phyloP scores from a whole-genome alignment of 2,113 vertebrate genomes.

The Nyctibius bracteatus region DNA sequence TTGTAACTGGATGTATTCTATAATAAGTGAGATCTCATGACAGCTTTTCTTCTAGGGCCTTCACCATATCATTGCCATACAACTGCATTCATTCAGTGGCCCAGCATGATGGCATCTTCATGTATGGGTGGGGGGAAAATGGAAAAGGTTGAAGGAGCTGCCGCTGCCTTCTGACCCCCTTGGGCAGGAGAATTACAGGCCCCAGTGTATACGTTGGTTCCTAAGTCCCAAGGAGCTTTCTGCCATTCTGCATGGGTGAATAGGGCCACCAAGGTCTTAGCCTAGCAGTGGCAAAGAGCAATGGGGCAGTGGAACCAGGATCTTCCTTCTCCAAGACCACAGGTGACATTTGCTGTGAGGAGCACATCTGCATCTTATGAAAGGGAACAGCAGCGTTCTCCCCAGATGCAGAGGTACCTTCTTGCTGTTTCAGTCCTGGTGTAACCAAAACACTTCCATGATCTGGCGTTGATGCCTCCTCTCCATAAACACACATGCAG shows the following conservation, averaged over 20 bases:
- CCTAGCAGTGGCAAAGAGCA: neutral
- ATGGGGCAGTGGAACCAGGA: neutral
- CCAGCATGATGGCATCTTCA: neutral
- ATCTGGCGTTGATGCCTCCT: neutral
- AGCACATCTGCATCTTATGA: neutral
- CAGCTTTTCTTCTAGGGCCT: neutral
- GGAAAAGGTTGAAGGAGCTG: neutral
- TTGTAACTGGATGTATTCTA: neutral
- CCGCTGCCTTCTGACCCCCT: rapidly evolving
- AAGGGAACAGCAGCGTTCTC: neutral
- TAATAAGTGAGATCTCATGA: neutral
- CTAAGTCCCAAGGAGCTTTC: neutral
- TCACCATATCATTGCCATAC: neutral
- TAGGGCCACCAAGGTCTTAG: neutral
- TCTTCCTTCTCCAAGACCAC: neutral
- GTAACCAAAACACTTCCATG: neutral
- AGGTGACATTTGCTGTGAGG: neutral
- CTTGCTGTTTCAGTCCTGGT: neutral
- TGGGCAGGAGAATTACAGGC: neutral
- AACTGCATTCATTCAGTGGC: neutral
- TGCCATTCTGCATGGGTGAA: neutral
- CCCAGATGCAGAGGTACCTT: neutral
- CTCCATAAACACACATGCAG: neutral
- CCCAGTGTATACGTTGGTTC: rapidly evolving
- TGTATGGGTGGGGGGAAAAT: rapidly evolving